Evolutionary conservation across 64 coral and sea anemone genomes (phyloP).

Genomic region (Cladopsammia gracilis): DNA sequence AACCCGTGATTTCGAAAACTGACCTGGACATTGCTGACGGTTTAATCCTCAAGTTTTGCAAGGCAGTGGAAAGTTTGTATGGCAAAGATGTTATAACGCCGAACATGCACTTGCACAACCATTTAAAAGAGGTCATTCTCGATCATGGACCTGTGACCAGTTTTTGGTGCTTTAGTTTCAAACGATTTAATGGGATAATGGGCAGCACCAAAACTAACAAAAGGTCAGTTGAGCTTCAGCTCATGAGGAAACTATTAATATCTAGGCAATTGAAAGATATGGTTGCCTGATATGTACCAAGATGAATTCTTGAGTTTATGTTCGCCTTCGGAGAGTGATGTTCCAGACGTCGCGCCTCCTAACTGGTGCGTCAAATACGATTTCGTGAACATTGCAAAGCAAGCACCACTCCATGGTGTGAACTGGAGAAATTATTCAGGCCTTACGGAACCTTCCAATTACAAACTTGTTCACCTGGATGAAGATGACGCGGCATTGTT

Average conservation of each 20-base stretch:
- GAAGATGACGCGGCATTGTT: conserved; percentile 57
- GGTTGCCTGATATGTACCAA: neutral
- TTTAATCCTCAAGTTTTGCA: conserved; percentile 17
- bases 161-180: too few relatives aligned
- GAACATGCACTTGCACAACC: conserved; percentile 5
- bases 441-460: conserved; percentile 7
- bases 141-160: too few relatives aligned
- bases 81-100: neutral
- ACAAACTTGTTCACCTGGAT: conserved; percentile 56
- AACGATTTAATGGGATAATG: conserved; percentile 3
- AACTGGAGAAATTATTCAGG: conserved; percentile 60
- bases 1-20: neutral
- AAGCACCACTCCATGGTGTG: conserved; percentile 25
- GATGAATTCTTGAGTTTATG: neutral
- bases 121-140: neutral
- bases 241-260: conserved; percentile 28
- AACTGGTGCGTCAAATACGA: conserved; percentile 16
- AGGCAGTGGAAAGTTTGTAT: conserved; percentile 13
- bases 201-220: conserved; percentile 23
- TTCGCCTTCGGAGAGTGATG: neutral
- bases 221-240: neutral
- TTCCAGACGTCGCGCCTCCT: conserved; percentile 7
- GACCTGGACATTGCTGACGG: conserved; percentile 21
- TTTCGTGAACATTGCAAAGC: conserved; percentile 51
- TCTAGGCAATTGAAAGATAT: conserved; percentile 4